Conservation (phyloP, 2,888 invertebrate genomes). For the Caenorhabditis doughertyi region DNA sequence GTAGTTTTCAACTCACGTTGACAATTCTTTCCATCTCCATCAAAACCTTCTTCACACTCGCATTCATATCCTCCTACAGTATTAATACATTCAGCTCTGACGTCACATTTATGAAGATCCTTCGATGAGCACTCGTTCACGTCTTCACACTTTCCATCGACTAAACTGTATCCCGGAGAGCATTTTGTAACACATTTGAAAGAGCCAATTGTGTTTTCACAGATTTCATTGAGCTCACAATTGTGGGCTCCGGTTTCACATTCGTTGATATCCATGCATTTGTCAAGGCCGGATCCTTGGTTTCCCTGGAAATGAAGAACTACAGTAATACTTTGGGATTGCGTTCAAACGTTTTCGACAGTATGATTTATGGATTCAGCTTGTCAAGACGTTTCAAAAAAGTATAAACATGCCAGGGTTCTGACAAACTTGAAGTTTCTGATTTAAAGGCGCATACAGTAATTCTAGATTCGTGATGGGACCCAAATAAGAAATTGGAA, state of each 20-base stretch:
- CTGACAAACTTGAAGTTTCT: background rate
- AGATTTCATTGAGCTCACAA: conserved; percentile 84
- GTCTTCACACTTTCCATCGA: conserved; percentile 73
- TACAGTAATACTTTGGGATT: no score
- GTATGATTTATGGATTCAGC: background rate
- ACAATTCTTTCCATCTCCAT: conserved; percentile 77
- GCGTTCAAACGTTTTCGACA: no score
- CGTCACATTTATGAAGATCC: conserved; percentile 60
- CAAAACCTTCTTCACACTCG: conserved; percentile 78
- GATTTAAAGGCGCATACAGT: no score
- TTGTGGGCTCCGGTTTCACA: conserved; percentile 73
- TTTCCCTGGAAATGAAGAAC: conserved; percentile 52
- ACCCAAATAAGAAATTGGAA: no score
- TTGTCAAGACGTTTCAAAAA: background rate
- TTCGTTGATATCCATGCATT: conserved; percentile 80
- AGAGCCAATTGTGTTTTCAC: conserved; percentile 77
- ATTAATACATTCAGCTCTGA: conserved; percentile 76
- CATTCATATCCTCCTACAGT: conserved; percentile 76
- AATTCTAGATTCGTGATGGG: no score
- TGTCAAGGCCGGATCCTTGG: conserved; percentile 68
- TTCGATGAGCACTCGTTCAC: conserved; percentile 74
- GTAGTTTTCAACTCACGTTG: conserved; percentile 70
- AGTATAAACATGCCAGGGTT: background rate
- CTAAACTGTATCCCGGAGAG: conserved; percentile 72
- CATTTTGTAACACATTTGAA: conserved; percentile 76